Evolutionary conservation across 2,113 vertebrate species (phyloP).

Genomic region (Rhinopomastus cyanomelas): DNA sequence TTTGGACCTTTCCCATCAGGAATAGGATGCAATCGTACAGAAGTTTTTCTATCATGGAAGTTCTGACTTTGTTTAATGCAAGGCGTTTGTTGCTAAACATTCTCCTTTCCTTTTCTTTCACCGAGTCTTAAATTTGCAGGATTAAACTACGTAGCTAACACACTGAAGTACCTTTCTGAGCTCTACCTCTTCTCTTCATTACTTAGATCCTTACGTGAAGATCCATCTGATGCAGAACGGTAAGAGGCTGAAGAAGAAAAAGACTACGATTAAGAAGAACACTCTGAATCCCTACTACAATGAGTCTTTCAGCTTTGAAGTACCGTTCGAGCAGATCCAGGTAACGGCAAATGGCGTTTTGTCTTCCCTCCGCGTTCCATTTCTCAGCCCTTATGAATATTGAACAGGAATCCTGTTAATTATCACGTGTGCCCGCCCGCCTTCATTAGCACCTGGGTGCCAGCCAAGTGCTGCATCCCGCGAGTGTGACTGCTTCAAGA

Average conservation of each 20-base stretch:
- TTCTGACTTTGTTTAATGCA: not conserved
- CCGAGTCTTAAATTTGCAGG: not conserved
- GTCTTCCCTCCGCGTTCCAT: conserved; percentile 29
- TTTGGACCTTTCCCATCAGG: not conserved
- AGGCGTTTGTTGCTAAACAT: not conserved
- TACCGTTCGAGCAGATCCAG: conserved; percentile 99
- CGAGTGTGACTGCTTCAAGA: conserved; percentile 54
- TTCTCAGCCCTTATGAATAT: conserved; percentile 53
- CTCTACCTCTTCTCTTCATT: conserved; percentile 13
- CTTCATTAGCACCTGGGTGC: conserved; percentile 61
- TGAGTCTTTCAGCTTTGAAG: conserved; percentile 99
- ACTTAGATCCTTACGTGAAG: conserved; percentile 95
- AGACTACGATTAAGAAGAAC: conserved; percentile 99
- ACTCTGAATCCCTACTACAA: conserved; percentile 99
- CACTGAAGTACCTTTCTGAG: not conserved
- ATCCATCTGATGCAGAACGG: conserved; percentile 99
- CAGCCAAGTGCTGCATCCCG: conserved; percentile 7
- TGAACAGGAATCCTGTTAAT: conserved; percentile 44
- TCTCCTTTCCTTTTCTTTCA: not conserved
- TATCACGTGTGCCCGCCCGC: conserved; percentile 20
- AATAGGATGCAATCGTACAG: not conserved
- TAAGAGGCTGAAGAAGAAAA: conserved; percentile 99
- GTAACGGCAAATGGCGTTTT: conserved; percentile 75
- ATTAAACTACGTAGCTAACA: not conserved
- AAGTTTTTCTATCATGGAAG: not conserved